Base-by-base conservation (phyloP, 2,888 invertebrate species). In the Drosophila fungiperda region DNA sequence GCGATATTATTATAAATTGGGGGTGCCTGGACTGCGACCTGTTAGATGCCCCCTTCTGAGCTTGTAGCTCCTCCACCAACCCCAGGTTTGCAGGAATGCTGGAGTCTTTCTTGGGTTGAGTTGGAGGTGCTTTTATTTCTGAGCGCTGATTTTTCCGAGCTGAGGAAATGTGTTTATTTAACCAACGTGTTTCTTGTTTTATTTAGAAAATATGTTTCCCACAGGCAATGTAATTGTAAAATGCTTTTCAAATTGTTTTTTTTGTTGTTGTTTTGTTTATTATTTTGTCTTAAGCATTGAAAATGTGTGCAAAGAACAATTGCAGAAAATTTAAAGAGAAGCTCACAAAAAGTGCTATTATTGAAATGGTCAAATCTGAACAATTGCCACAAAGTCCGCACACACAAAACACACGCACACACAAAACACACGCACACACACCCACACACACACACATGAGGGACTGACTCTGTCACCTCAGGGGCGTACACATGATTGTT, bases 301-400 rank as follows among this genome's bases (percentile, higher is more conserved):
- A 0, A 36, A 23, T 35, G 33, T 35, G 33, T 53, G n/a, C 40
- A 11, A 9, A 1, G n/a, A 5, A n/a, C 35, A 3, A n/a, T n/a
- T 54, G 17, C 23, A n/a, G 15, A 26, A 11, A 38, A 38, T 29
- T 55, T 38, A 55, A 29, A 26, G 36, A 26, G 12, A 52, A 32
- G 20, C 20, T 20, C 8, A 23, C 29, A 35, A 54, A 57, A 40
- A 40, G 20, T 32, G 11, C 6, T 40, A 23, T 57, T 42, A 57
- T 57, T 57, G 61, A 26, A 50, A 50, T 54, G 38, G 58, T 58
- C 53, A 75, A 82, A 79, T 83, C 89, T 75, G 75, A 81, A 78
- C 87, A 80, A 75, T 78, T 72, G 74, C 76, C 76, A 63, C 73
- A 85, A 69, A 59, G 68, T 83, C 80, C 88, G 61, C 78, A 85